These are phyloP conservation scores for Florisuga fusca DNA, from an alignment of 2,797 vertebrate genomes.

Conservation along the genomic window DNA sequence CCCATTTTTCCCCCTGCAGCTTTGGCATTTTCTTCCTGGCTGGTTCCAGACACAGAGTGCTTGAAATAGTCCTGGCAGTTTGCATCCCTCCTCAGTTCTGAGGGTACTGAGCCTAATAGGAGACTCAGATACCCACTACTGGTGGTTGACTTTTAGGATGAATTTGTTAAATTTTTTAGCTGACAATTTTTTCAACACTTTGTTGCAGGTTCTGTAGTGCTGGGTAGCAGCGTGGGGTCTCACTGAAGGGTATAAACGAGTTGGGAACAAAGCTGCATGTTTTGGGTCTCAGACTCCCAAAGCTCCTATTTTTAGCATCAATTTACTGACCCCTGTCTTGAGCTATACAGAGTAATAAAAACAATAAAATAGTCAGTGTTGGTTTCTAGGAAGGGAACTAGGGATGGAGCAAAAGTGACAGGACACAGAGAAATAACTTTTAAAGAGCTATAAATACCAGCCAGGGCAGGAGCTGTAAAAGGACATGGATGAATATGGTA, in stretches of 20 bases:
- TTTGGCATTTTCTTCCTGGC: neutral
- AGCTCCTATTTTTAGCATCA: conserved; percentile 3
- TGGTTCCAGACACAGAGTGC: neutral
- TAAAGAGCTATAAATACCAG: neutral
- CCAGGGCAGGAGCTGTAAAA: neutral
- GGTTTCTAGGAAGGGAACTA: neutral
- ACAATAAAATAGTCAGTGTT: neutral
- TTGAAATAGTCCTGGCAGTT: accelerated
- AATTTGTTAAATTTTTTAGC: neutral
- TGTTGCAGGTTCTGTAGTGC: neutral
- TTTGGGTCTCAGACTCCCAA: neutral
- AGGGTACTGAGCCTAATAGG: neutral
- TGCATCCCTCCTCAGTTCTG: accelerated
- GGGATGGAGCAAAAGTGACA: neutral
- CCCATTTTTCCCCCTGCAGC: accelerated
- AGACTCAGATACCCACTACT: no score
- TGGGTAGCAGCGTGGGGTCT: neutral
- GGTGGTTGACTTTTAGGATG: neutral
- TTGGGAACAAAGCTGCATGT: neutral
- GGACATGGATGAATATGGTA: neutral
- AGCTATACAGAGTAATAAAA: neutral
- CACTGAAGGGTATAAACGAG: neutral
- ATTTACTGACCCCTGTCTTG: conserved; percentile 18
- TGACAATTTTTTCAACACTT: neutral
- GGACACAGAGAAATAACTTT: neutral